A percentile compares a stretch with the other conserved stretches of the same genome.
Evolutionary conservation across 2,113 vertebrate genomes (phyloP).

Genomic region (Trochalopteron elliotii): DNA sequence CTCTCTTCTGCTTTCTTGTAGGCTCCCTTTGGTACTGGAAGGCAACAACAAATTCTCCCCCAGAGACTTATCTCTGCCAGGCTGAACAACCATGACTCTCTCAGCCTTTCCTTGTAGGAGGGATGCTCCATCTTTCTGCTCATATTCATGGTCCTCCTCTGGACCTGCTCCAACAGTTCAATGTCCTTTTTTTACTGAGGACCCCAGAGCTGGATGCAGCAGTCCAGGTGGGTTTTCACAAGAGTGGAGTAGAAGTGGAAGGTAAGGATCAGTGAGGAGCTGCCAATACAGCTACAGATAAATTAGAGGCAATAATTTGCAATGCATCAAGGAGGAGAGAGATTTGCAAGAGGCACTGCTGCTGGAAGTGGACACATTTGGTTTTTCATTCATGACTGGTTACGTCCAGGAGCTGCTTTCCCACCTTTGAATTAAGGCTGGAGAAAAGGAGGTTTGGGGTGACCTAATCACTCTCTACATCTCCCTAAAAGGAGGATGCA

Average conservation of each 20-base stretch:
- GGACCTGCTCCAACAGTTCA: background rate
- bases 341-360: background rate
- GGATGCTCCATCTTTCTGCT: background rate
- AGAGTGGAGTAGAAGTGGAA: too few species aligned
- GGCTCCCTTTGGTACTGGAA: background rate
- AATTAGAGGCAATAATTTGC: background rate
- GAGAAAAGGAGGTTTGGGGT: background rate
- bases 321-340: too few species aligned
- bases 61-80: background rate
- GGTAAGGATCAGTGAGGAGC: background rate
- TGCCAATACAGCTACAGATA: background rate
- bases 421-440: background rate
- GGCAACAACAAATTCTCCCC: background rate
- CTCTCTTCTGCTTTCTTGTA: background rate
- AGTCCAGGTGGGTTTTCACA: background rate
- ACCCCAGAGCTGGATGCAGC: background rate
- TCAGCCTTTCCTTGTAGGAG: background rate
- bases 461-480: background rate
- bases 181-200: too few species aligned
- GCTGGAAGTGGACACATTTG: background rate
- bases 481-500: background rate
- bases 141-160: too few species aligned
- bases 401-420: background rate
- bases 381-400: fast-evolving
- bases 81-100: background rate